Conservation (phyloP, 1,140 invertebrate species). For the Zaprionus taronus region DNA sequence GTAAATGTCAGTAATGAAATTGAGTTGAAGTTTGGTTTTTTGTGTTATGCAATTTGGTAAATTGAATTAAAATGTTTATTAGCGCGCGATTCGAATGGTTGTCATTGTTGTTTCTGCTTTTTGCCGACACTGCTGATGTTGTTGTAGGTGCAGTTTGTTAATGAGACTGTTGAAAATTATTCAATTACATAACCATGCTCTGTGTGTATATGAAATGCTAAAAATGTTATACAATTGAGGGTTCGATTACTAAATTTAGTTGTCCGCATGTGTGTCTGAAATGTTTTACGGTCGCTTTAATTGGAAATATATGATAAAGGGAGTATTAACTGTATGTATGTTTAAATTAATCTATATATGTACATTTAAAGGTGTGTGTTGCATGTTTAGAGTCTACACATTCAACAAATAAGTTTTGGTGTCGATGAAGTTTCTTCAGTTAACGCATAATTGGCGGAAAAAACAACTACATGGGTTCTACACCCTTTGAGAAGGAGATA, state of each 20-base stretch:
- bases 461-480: too few species aligned
- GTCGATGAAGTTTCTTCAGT: too few species aligned
- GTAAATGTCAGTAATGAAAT: slow-evolving; percentile 74
- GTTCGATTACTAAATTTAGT: slow-evolving; percentile 11
- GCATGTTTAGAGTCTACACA: too few species aligned
- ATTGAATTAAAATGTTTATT: slow-evolving; percentile 83
- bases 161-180: slow-evolving; percentile 64
- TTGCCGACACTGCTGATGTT: slow-evolving; percentile 25
- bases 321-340: slow-evolving; percentile 13
- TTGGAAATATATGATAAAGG: slow-evolving; percentile 26
- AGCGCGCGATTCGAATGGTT: slow-evolving; percentile 53
- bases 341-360: too few species aligned
- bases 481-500: too few species aligned
- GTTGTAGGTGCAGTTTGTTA: slow-evolving; percentile 57
- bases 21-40: slow-evolving; percentile 78
- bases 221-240: slow-evolving; percentile 18
- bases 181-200: slow-evolving; percentile 58
- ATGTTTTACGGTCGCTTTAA: slow-evolving; percentile 14
- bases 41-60: slow-evolving; percentile 69
- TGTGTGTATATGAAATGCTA: slow-evolving; percentile 22
- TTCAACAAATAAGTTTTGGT: too few species aligned
- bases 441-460: too few species aligned
- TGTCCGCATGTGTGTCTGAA: neutral
- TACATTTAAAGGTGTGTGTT: too few species aligned
- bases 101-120: slow-evolving; percentile 52